Evolutionary conservation across 1,140 invertebrate species (phyloP), one percentile per base, ranked within the genome.

Genomic region (Limonius californicus): DNA sequence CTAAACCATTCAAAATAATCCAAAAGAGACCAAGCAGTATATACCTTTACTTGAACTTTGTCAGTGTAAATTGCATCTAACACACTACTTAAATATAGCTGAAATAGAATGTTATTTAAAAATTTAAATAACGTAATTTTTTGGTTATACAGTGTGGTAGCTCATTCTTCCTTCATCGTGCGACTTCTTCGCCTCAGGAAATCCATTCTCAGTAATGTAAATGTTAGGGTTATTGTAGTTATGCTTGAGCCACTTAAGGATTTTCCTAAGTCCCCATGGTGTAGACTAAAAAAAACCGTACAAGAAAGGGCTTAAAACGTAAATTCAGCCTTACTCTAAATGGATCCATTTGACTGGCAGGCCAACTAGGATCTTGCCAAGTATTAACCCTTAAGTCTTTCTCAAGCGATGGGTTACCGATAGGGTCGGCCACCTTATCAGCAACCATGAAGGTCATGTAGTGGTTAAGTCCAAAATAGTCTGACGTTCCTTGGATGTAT

Each of bases 1-100:
- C 80, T 82, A 57, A 81, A 78, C 87, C 88, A 90, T 78, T 90
- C 89, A 68, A 88, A 89, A 70, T 89, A 90, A 70, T 92, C 89
- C 82, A 91, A 84, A 14, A 91, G 72, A 14, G 86, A 87, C 89
- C 89, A 91, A n/a, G 83, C 81, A n/a, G 85, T 85, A 69, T 91
- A 92, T 0, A 84, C 87, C 18, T 82, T 79, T 0, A 94, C 79
- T 63, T 88, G 86, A 8, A 85, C 86, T 2, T 82, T 83, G 69
- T 91, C 87, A 18, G 83, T 77, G 27, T 84, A 63, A 64, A 89
- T 82, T 7, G 87, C 85, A 71, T 83, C 81, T 15, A 88, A 73
- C 57, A 88, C 76, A 53, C 83, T 78, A 23, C 81, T 81, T 20
- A 92, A 78, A 70, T 92, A 90, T 4, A 77, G 20, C 63, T 68